Conservation (phyloP, 1,140 invertebrate species). For the Rhopalosiphum padi region DNA sequence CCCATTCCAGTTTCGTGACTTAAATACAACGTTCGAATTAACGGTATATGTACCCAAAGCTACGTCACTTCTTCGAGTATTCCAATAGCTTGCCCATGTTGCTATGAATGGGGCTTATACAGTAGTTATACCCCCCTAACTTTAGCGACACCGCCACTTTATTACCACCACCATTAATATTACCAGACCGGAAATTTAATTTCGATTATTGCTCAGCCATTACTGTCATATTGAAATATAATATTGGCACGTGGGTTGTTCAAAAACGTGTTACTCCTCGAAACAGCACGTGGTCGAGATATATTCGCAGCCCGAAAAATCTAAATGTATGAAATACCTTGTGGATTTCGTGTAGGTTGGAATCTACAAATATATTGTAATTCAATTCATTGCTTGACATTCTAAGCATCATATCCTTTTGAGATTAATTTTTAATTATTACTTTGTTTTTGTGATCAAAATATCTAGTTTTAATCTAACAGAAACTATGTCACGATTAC, state of each 20-base stretch:
- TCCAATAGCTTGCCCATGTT: neutral
- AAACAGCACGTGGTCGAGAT: neutral
- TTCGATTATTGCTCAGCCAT: slow-evolving; percentile 39
- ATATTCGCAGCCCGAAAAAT: neutral
- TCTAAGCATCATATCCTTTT: neutral
- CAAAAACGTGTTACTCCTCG: neutral
- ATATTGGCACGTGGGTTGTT: neutral
- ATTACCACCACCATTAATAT: slow-evolving; percentile 16
- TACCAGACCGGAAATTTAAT: slow-evolving; percentile 48
- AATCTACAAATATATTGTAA: neutral
- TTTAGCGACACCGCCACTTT: neutral
- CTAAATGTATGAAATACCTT: neutral
- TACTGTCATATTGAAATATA: neutral
- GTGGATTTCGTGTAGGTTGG: neutral
- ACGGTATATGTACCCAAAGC: neutral
- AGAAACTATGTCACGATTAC: neutral
- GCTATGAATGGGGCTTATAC: neutral
- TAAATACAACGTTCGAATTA: slow-evolving; percentile 44
- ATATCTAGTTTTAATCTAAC: neutral
- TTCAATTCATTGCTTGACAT: neutral
- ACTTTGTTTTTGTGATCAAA: neutral
- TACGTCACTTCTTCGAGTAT: neutral
- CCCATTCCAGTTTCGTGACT: slow-evolving; percentile 30
- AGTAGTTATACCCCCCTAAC: neutral
- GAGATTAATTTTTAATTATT: neutral